Percentiles rank a stretch among this genome's conserved stretches.
These are phyloP conservation scores for Takifugu bimaculatus DNA, from an alignment of 2,113 vertebrate genomes.

Conservation along the genomic window DNA sequence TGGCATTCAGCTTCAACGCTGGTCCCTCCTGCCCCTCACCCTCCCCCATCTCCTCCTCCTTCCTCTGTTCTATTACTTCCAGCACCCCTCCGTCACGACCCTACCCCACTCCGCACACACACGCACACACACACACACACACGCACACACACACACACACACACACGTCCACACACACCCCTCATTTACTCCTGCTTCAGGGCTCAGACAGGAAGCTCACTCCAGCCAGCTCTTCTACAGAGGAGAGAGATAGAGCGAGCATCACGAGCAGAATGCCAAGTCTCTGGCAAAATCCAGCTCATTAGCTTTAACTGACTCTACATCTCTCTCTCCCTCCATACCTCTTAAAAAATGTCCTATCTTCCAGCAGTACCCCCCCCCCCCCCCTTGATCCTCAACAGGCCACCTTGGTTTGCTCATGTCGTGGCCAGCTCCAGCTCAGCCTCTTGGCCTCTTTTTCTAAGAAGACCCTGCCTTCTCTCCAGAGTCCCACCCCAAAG, in stretches of 20 bases:
- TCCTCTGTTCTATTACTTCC: constrained; percentile 62
- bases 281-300: constrained; percentile 72
- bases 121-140: too few relatives aligned
- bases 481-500: constrained; percentile 23
- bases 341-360: constrained; percentile 25
- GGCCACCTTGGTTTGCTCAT: constrained; percentile 27
- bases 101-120: background rate
- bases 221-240: constrained; percentile 71
- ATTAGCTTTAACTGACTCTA: constrained; percentile 66
- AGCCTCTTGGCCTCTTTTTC: constrained; percentile 33
- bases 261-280: constrained; percentile 75
- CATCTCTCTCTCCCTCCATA: constrained; percentile 21
- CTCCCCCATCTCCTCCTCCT: constrained; percentile 54
- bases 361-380: constrained; percentile 15
- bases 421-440: constrained; percentile 16
- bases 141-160: too few relatives aligned
- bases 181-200: constrained; percentile 73
- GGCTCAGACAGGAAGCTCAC: constrained; percentile 76
- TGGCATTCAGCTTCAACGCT: constrained; percentile 74
- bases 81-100: constrained; percentile 39
- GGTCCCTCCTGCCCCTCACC: constrained; percentile 51
- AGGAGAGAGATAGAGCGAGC: constrained; percentile 53
- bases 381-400: constrained; percentile 34
- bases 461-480: constrained; percentile 32
- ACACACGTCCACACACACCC: constrained; percentile 23